Evolutionary conservation across 2,888 invertebrate genomes (phyloP).

Genomic region (Philereme transversata): DNA sequence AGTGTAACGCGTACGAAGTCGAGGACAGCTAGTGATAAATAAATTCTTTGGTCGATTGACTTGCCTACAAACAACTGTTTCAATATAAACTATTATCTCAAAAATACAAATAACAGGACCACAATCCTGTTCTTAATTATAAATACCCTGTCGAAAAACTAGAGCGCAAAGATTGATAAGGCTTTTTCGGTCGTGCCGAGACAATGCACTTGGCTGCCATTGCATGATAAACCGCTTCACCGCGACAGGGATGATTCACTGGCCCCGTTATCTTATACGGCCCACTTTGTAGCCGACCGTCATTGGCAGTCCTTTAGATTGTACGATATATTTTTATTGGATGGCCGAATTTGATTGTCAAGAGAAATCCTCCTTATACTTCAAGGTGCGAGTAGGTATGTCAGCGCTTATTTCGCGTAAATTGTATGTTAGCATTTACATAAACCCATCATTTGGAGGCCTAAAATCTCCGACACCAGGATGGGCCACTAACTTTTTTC

Average conservation of each 20-base stretch:
- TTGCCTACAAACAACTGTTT: too few relatives aligned
- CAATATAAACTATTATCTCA: too few relatives aligned
- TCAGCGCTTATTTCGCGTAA: too few relatives aligned
- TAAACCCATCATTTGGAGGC: too few relatives aligned
- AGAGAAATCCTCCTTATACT: too few relatives aligned
- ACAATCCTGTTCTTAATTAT: slow-evolving; percentile 4
- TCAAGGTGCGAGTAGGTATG: too few relatives aligned
- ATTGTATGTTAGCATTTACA: too few relatives aligned
- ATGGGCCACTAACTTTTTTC: too few relatives aligned
- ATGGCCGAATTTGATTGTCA: neutral
- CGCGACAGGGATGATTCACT: slow-evolving; percentile 19
- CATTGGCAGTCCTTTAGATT: slow-evolving; percentile 6
- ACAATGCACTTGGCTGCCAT: slow-evolving; percentile 22
- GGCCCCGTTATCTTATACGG: slow-evolving; percentile 18
- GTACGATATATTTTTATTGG: neutral
- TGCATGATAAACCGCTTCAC: slow-evolving; percentile 21
- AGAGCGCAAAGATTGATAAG: slow-evolving; percentile 15
- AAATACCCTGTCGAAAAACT: slow-evolving; percentile 8
- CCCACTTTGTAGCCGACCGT: slow-evolving; percentile 17
- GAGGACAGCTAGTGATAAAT: too few relatives aligned
- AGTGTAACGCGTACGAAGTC: too few relatives aligned
- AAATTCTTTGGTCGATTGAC: too few relatives aligned
- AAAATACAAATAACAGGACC: neutral
- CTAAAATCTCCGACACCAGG: too few relatives aligned
- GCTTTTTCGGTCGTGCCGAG: slow-evolving; percentile 17